Evolutionary conservation across 1,140 invertebrate genomes (phyloP), one percentile per base, ranked within the genome.

Genomic region (Hylyphantes graminicola): DNA sequence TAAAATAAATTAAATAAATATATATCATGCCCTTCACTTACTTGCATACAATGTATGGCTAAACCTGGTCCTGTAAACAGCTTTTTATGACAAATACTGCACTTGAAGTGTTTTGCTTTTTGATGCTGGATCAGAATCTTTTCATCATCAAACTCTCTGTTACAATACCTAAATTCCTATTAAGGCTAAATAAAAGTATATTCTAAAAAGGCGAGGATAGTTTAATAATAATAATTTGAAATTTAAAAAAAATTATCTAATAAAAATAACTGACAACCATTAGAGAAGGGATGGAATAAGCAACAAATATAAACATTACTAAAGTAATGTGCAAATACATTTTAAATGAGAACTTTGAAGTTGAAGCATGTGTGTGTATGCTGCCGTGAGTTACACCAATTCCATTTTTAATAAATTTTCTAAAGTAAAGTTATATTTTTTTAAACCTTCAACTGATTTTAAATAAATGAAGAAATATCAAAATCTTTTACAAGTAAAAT

Each of bases 61-160:
- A 99, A 91, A 54, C 97, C 97, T 85, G 98, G 97, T 65, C 97
- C 98, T 67, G 98, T 99, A 89, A 99, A 99, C 82, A 99, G 91
- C 91, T 99, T 99, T 91, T 99, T 99, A 91, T 99, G 97, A 92
- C 98, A 99, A 90, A 99, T 98, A 90, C 99, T 97, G 93, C 98
- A 99, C 92, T 99, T 99, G 89, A 99, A 99, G 92, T 99, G 98
- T 91, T 99, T 99, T 19, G 98, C 98, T 91, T 99, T 99, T 90
- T 99, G 98, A 91, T 99, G 98, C 90, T 99, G 98, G 88, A 99
- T 98, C n/a, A 99, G 92, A 91, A 99, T 99, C 90, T 99, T 99
- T 90, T 99, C 98, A 92, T 99, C 98, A 89, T 99, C 98, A 91
- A 99, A 99, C 91, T 99, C 98, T 88, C 98, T 92, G 91, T 99